Evolutionary conservation across 1,140 invertebrate species (phyloP).

Genomic region (Oscheius sp.): DNA sequence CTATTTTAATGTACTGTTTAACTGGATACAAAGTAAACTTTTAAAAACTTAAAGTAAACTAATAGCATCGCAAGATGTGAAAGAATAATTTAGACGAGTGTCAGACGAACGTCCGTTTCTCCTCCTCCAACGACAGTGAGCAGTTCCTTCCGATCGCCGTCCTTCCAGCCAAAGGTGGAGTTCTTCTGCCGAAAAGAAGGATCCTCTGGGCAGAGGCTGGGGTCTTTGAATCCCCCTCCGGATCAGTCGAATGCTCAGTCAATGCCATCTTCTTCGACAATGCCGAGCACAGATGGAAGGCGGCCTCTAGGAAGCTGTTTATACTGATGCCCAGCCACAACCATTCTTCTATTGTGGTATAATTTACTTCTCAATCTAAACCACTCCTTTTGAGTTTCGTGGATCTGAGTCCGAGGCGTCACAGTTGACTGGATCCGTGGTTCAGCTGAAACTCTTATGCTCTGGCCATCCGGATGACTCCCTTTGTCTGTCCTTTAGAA

Average conservation of each 20-base stretch:
- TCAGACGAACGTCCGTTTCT: background rate
- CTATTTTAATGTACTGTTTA: background rate
- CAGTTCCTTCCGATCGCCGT: background rate
- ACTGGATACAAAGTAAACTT: too few species aligned
- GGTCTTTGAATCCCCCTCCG: background rate
- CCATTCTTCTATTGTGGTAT: background rate
- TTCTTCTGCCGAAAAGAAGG: background rate
- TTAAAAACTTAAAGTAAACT: too few species aligned
- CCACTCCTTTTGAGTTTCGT: background rate
- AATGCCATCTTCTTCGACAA: background rate
- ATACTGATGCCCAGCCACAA: background rate
- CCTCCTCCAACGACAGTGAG: too few species aligned
- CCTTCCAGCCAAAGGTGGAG: background rate
- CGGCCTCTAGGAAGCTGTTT: background rate
- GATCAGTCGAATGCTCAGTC: background rate
- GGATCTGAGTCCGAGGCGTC: background rate
- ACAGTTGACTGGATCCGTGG: background rate
- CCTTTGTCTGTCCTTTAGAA: background rate
- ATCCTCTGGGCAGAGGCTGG: background rate
- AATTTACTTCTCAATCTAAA: background rate
- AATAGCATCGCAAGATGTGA: too few species aligned
- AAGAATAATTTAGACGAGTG: conserved; percentile 4
- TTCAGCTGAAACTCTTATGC: background rate
- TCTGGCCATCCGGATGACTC: background rate
- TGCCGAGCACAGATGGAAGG: background rate